phyloP scores from a whole-genome alignment of 1,140 invertebrate genomes.

The Notospermus geniculatus region DNA sequence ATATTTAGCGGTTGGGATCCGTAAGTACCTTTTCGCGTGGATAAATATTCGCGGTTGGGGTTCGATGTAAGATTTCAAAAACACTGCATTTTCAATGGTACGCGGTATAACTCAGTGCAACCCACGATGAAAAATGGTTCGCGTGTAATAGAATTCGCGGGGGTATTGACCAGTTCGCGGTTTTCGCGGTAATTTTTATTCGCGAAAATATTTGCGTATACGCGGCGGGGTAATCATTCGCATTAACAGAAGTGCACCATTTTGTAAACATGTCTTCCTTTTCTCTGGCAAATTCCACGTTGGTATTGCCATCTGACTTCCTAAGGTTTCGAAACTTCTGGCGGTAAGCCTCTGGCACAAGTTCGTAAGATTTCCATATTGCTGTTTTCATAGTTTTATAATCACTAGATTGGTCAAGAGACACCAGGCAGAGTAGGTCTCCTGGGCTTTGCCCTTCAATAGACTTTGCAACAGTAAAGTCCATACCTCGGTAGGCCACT shows the following conservation, averaged over 20 bases:
- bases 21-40: too few relatives aligned
- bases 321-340: slow-evolving; percentile 24
- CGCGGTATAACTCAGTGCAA: too few relatives aligned
- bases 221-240: slow-evolving; percentile 18
- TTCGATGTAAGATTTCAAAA: too few relatives aligned
- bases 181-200: too few relatives aligned
- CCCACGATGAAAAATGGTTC: too few relatives aligned
- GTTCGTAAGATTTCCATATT: slow-evolving; percentile 29
- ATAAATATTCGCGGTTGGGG: too few relatives aligned
- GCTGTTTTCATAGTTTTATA: slow-evolving; percentile 22
- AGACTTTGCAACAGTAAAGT: slow-evolving; percentile 21
- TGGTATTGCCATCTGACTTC: slow-evolving; percentile 21
- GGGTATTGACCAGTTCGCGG: too few relatives aligned
- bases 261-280: slow-evolving; percentile 26
- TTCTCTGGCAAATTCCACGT: slow-evolving; percentile 25
- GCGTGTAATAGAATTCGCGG: too few relatives aligned
- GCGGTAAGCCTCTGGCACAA: slow-evolving; percentile 28
- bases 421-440: slow-evolving; percentile 16
- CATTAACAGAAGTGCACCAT: slow-evolving; percentile 21
- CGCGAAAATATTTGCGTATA: too few relatives aligned
- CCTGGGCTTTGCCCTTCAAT: slow-evolving; percentile 19
- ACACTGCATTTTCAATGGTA: too few relatives aligned
- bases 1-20: too few relatives aligned
- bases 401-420: slow-evolving; percentile 16
- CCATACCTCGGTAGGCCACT: slow-evolving; percentile 19